Evolutionary conservation across 2,797 vertebrate species (phyloP).

Genomic region (Semaprochilodus insignis): DNA sequence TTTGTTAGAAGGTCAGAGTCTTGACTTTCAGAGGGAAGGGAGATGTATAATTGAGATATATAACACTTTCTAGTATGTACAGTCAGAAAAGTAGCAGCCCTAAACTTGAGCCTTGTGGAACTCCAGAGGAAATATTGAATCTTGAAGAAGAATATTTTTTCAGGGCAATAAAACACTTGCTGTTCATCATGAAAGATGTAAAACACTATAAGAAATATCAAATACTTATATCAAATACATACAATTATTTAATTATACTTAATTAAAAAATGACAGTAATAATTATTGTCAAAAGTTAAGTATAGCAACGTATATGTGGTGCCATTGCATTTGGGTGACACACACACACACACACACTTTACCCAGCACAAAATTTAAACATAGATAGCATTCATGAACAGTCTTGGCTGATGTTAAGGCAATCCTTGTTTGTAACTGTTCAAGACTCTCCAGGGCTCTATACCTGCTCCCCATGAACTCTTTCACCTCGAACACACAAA

Average conservation of each 20-base stretch:
- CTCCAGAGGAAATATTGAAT: no score
- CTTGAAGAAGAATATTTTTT: no score
- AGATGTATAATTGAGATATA: no score
- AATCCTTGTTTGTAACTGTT: constrained; percentile 24
- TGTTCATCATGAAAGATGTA: no score
- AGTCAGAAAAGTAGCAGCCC: no score
- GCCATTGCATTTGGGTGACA: not conserved
- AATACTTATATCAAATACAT: no score
- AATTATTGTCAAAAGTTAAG: not conserved
- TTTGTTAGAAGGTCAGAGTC: no score
- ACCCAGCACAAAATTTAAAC: constrained; percentile 31
- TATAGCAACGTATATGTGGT: not conserved
- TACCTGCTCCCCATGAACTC: constrained; percentile 63
- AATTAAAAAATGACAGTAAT: not conserved
- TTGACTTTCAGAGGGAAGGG: no score
- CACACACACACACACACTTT: constrained; percentile 2
- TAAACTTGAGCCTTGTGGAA: no score
- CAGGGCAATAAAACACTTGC: no score
- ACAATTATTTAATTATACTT: not conserved
- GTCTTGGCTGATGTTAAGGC: constrained; percentile 28
- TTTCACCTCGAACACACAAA: constrained; percentile 53
- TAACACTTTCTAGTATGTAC: no score
- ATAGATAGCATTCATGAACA: constrained; percentile 28
- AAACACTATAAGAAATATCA: no score
- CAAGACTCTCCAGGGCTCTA: constrained; percentile 16